These are phyloP conservation scores for Pangasianodon hypophthalmus DNA, from an alignment of 2,113 vertebrate genomes.

Conservation along the genomic window DNA sequence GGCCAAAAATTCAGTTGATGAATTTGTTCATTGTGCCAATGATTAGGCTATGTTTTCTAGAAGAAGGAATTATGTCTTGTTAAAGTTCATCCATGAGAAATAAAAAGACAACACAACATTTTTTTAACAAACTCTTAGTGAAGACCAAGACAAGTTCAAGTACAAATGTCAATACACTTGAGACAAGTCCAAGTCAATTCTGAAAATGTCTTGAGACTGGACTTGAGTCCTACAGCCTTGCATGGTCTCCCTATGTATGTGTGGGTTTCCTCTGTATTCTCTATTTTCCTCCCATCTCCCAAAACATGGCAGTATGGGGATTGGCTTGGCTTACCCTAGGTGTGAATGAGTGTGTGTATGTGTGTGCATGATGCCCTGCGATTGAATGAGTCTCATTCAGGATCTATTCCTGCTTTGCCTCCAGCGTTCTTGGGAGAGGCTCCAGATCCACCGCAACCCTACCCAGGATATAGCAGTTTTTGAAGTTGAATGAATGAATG, in stretches of 20 bases:
- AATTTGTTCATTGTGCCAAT: no score
- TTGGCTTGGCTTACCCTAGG: neutral
- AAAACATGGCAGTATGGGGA: neutral
- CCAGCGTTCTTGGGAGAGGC: neutral
- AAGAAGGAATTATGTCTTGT: neutral
- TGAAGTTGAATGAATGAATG: neutral
- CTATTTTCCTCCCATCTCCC: neutral
- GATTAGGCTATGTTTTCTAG: neutral
- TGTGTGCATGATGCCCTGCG: neutral
- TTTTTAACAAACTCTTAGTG: no score
- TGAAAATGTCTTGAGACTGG: neutral
- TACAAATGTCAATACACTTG: neutral
- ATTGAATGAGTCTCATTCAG: neutral
- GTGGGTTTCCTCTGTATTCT: neutral
- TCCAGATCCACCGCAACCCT: neutral
- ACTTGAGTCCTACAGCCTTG: neutral
- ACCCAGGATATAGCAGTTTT: neutral
- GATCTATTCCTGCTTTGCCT: neutral
- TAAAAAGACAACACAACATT: no score
- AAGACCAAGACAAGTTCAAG: neutral
- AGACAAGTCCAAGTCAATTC: neutral
- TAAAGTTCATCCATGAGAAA: neutral
- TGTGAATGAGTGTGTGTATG: neutral
- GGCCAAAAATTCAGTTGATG: no score
- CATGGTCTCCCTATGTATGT: neutral